These are phyloP conservation scores for Drosophila pseudotakahashii DNA, from an alignment of 2,888 invertebrate genomes.

Conservation along the genomic window DNA sequence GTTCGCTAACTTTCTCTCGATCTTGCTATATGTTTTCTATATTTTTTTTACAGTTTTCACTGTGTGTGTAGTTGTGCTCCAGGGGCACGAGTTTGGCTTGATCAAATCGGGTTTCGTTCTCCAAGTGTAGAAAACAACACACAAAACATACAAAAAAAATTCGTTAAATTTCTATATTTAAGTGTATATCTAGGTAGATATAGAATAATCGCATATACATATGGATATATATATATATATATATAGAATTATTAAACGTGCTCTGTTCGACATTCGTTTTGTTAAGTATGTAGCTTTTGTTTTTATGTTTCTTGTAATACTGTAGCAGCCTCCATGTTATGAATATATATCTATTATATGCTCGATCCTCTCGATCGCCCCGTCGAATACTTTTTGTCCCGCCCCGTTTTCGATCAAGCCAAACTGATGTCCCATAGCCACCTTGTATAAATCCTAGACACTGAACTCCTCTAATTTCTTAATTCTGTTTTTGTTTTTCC, in stretches of 20 bases:
- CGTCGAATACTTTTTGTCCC: conserved; percentile 23
- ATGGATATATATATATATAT: conserved; percentile 30
- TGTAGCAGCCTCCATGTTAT: conserved; percentile 81
- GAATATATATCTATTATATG: conserved; percentile 38
- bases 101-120: conserved; percentile 27
- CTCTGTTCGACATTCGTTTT: conserved; percentile 27
- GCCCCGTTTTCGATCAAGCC: conserved; percentile 2
- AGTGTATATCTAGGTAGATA: conserved; percentile 30
- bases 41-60: conserved; percentile 29
- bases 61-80: conserved; percentile 25
- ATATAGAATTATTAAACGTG: conserved; percentile 54
- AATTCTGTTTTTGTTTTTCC: conserved; percentile 11
- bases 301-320: conserved; percentile 69
- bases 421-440: conserved; percentile 35
- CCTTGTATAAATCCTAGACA: conserved; percentile 31
- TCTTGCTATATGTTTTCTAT: conserved; percentile 28
- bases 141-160: conserved; percentile 36
- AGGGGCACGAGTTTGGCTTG: conserved; percentile 49
- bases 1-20: conserved; percentile 9
- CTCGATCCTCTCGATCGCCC: conserved; percentile 7
- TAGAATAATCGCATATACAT: conserved; percentile 28
- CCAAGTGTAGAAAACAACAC: conserved; percentile 61
- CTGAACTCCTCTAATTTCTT: conserved; percentile 18
- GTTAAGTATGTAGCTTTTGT: conserved; percentile 37
- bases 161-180: conserved; percentile 47